Evolutionary conservation across 2,113 vertebrate species (phyloP).

Genomic region (Ochotona princeps): DNA sequence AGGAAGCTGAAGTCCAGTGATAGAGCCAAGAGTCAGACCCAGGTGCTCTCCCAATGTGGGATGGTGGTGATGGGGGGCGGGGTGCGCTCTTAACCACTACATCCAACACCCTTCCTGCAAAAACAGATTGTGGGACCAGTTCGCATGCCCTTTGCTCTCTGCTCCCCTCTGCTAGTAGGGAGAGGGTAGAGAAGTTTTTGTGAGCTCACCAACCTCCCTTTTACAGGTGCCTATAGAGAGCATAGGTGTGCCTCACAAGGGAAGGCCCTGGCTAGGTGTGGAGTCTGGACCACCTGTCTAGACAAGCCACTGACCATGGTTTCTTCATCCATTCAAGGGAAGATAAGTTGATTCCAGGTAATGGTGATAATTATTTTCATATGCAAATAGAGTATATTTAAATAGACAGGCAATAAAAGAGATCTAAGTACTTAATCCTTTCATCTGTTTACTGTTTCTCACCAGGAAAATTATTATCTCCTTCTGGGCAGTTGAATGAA

Average conservation of each 20-base stretch:
- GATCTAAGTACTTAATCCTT: background rate
- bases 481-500: background rate
- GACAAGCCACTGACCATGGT: background rate
- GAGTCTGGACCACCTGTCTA: background rate
- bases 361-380: background rate
- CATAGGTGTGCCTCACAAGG: background rate
- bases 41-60: no score
- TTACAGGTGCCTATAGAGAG: accelerated
- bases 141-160: background rate
- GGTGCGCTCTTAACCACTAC: no score
- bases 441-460: background rate
- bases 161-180: background rate
- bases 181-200: background rate
- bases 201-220: background rate
- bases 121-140: background rate
- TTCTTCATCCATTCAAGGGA: background rate
- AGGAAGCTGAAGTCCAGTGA: no score
- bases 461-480: background rate
- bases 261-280: no score
- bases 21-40: no score
- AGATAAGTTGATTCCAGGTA: background rate
- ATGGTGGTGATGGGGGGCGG: no score
- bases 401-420: no score
- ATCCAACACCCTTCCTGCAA: no score
- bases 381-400: background rate